Base-by-base conservation (phyloP, 1,140 invertebrate genomes). In the Heterodera schachtii region DNA sequence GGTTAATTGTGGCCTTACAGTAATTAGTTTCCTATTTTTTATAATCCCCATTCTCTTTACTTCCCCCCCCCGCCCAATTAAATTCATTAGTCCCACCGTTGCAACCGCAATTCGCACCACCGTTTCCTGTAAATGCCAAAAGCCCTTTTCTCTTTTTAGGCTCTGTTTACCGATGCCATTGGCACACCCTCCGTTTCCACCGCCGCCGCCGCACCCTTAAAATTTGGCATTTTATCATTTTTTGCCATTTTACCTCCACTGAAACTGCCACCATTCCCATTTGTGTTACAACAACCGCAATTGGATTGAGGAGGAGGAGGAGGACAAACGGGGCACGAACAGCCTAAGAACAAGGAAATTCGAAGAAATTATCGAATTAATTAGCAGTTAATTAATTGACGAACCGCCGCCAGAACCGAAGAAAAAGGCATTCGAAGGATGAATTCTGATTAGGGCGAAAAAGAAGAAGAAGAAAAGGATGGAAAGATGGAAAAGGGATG, bases 251-350 rank as follows among this genome's bases (percentile, higher is more conserved):
- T 16, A 69, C 77, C 9, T 21, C 76, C 16, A 44, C 21, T 31
- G 41, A 8, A 43, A n/a, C 57, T 44, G 13, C 44, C 52, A 16
- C 73, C 57, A 64, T 19, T 64, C 4, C 8, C 43, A 75, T 44
- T 41, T 43, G 52, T 13, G 31, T n/a, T 7, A 43, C 75, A 5
- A 19, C 57, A 11, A 19, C 69, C 69, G 46, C 21, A 16, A n/a
- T 21, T 19, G 21, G 21, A 78, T 19, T 4, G 64, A 16, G 57
- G 57, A 5, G 13, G 77, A 5, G 77, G 21, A 11, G 77, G 64
- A 78, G 77, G 77, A 44, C 77, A 78, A 2, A 69, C 77, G 44
- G 77, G 77, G 19, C 77, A 78, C 3, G 77, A 78, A 78, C 77
- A 78, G 1, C 77, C 77, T 6, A 6, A 7, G 7, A 16, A 9